These are phyloP conservation scores for Pluvialis apricaria DNA, from an alignment of 2,113 vertebrate species.

Conservation along the genomic window DNA sequence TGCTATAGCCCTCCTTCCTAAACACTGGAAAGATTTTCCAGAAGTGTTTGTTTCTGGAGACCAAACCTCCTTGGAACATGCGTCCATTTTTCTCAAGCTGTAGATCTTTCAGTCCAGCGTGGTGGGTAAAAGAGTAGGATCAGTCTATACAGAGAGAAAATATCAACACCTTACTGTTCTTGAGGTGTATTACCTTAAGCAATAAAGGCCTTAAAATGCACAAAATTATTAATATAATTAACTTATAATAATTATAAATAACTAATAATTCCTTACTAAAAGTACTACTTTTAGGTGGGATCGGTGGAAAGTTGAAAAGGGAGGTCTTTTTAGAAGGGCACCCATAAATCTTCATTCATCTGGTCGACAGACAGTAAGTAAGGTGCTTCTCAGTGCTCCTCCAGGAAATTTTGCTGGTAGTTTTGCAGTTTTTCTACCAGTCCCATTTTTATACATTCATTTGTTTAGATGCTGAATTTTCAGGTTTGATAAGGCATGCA, in stretches of 20 bases:
- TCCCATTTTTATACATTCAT: neutral
- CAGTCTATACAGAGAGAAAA: neutral
- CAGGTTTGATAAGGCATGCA: neutral
- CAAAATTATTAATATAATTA: neutral
- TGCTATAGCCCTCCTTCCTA: neutral
- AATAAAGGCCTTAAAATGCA: neutral
- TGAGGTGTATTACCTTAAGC: neutral
- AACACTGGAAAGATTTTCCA: neutral
- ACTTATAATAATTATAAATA: too few species aligned
- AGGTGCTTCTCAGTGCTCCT: neutral
- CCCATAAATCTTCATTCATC: neutral
- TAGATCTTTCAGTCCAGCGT: neutral
- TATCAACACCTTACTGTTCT: neutral
- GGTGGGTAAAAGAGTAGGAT: neutral
- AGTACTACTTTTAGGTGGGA: neutral
- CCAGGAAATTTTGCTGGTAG: neutral
- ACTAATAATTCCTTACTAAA: neutral
- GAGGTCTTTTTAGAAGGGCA: neutral
- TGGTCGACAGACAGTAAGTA: too few species aligned
- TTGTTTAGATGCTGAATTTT: neutral
- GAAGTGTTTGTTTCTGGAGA: fast-evolving
- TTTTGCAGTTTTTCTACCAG: neutral
- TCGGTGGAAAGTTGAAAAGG: fast-evolving
- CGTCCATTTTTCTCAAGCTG: neutral
- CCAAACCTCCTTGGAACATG: neutral